Percentiles rank a stretch among this genome's conserved stretches.
phyloP scores from a whole-genome alignment of 2,797 vertebrate genomes.

The Cossypha dichroa region DNA sequence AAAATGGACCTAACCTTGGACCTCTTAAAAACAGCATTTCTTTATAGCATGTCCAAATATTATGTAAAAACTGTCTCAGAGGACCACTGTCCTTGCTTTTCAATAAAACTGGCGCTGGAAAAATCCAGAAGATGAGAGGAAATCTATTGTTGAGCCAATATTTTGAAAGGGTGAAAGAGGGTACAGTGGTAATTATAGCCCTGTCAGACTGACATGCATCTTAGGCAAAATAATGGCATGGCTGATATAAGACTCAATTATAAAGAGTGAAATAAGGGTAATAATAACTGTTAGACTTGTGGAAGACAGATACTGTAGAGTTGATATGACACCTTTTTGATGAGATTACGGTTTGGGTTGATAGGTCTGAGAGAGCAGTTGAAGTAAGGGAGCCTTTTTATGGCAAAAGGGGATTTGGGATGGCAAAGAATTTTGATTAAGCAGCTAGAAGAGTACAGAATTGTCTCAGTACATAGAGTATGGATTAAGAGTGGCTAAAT shows the following conservation, averaged over 20 bases:
- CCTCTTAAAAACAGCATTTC: background rate
- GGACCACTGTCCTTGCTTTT: background rate
- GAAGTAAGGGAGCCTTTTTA: background rate
- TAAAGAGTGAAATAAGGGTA: constrained; percentile 13
- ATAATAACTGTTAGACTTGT: background rate
- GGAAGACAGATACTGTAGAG: background rate
- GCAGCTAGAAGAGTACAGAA: background rate
- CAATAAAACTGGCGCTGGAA: background rate
- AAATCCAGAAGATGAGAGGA: background rate
- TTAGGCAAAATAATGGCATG: constrained; percentile 28
- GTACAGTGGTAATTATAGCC: background rate
- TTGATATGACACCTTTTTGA: background rate
- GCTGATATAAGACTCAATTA: background rate
- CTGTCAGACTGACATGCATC: constrained; percentile 24
- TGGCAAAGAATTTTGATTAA: background rate
- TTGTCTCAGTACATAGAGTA: rapidly evolving
- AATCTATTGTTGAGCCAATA: background rate
- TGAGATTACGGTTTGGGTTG: background rate
- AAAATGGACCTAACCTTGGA: background rate
- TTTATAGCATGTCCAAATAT: background rate
- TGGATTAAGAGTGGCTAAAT: background rate
- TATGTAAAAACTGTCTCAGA: background rate
- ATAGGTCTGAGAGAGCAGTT: background rate
- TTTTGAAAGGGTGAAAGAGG: constrained; percentile 28
- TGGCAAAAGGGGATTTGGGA: background rate